Evolutionary conservation across 2,797 vertebrate species (phyloP), one percentile per base, ranked within the genome.

Genomic region (Gallirallus australis): DNA sequence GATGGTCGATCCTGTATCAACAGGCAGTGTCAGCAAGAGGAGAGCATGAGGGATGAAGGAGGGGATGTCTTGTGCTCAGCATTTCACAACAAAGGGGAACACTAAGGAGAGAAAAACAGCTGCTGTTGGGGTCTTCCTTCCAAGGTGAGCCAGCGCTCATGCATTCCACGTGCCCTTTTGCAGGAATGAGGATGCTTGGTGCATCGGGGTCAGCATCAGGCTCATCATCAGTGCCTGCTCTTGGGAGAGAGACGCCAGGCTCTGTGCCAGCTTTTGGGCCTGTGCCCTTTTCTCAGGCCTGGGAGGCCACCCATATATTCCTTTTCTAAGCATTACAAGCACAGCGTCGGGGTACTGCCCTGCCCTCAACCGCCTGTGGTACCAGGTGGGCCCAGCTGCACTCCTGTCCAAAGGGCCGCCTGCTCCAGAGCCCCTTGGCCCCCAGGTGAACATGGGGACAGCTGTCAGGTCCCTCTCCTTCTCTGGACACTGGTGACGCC

Each of bases 401-500:
- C 45, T 53, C 61, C 64, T 12, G 23, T 6, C 42, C 37, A 1
- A 12, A 28, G 37, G 3, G n/a, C 30, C 4, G 1, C 61, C 30
- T 6, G 27, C 54, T 37, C 16, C 53, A 6, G 17, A 11, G 64
- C 37, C 28, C 65, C 28, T 3, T 0, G 0, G 28, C 27, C 12
- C 39, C 21, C 19, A 8, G 9, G 21, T 0, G 6, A 52, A 6
- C 17, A 45, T 16, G 20, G 47, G 47, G 25, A 30, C 16, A 45
- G 30, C 37, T 54, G 6, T 5, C 12, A 3, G 27, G 54, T n/a
- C 15, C 27, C 31, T 28, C 9, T 11, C 42, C 42, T n/a, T 11
- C 48, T 35, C 0, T 0, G 8, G n/a, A 33, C 35, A 15, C 12
- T 2, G 1, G 2, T 0, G 40, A 31, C 1, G 7, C 31, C 18